Evolutionary conservation across 37 sponge, comb jelly and placozoan species (phyloP).

Genomic region (Dysidea cf. avara): DNA sequence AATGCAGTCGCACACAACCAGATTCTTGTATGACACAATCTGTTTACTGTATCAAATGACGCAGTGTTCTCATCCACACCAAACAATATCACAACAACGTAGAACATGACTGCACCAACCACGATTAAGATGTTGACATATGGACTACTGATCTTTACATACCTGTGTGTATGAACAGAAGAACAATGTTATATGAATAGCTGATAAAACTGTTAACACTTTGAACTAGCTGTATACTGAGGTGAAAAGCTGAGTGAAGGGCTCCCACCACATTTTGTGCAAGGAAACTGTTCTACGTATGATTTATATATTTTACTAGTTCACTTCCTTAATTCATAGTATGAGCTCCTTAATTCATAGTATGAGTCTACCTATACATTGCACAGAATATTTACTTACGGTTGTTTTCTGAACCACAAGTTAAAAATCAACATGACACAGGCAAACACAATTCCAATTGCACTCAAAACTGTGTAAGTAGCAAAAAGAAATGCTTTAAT

Average conservation of each 20-base stretch:
- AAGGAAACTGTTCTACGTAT: too few species aligned
- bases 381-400: slow-evolving; percentile 36
- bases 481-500: slow-evolving; percentile 37
- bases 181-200: too few species aligned
- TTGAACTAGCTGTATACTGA: too few species aligned
- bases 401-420: slow-evolving; percentile 42
- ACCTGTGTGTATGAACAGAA: slow-evolving; percentile 29
- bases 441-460: slow-evolving; percentile 54
- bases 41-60: not conserved
- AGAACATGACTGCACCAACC: slow-evolving; percentile 49
- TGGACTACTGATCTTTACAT: slow-evolving; percentile 64
- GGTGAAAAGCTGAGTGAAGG: too few species aligned
- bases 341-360: too few species aligned
- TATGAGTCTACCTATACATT: too few species aligned
- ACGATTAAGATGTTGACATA: slow-evolving; percentile 59
- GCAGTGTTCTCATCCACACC: slow-evolving; percentile 54
- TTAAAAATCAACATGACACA: slow-evolving; percentile 40
- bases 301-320: too few species aligned
- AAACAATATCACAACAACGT: slow-evolving; percentile 62
- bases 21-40: slow-evolving; percentile 24
- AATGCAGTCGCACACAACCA: slow-evolving; percentile 64
- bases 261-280: too few species aligned
- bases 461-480: slow-evolving; percentile 39
- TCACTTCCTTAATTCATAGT: too few species aligned
- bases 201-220: too few species aligned